Evolutionary conservation across 1,140 invertebrate genomes (phyloP), one percentile per base, ranked within the genome.

Genomic region (Agrilus planipennis): DNA sequence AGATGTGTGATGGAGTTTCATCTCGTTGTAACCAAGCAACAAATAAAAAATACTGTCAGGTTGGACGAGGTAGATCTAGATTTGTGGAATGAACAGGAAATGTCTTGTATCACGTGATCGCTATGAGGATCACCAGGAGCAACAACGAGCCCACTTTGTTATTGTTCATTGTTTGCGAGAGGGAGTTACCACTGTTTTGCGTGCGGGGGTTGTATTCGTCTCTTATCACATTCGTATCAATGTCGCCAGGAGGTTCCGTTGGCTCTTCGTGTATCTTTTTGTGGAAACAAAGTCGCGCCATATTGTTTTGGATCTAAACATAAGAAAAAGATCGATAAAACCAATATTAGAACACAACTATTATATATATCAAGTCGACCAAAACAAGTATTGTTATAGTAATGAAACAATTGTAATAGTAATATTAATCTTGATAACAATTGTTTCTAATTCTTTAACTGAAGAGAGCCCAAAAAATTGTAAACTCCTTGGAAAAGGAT

Each of bases 201-300:
- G 20, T 10, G 19, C 22, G n/a, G n/a, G n/a, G n/a, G n/a, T n/a
- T n/a, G n/a, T n/a, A n/a, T n/a, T n/a, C n/a, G 34, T 22, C 19
- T 25, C 20, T 20, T 36, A 35, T 36, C 19, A 44, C 37, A 16
- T 47, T 42, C n/a, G 42, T 48, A 18, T 48, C 49, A 2, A 35
- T 42, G 15, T 39, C 39, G 20, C 34, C 16, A 28, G 34, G 31
- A 18, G 38, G 18, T 34, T 32, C 16, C n/a, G 16, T 28, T 37
- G 27, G 28, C 58, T 48, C 55, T 62, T 35, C 45, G 21, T 39
- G 19, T 21, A 45, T 52, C 19, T 61, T 61, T 45, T 73, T 76
- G 34, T 73, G 70, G 60, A 80, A 84, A 57, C 84, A 88, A 6
- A 87, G 58, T 41, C 69, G 65, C 14, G 75, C 75, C 66, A 84